A percentile compares a stretch with the other conserved stretches of the same genome.
Evolutionary conservation across 2,888 invertebrate genomes (phyloP).

Genomic region (Caenorhabditis wallacei): DNA sequence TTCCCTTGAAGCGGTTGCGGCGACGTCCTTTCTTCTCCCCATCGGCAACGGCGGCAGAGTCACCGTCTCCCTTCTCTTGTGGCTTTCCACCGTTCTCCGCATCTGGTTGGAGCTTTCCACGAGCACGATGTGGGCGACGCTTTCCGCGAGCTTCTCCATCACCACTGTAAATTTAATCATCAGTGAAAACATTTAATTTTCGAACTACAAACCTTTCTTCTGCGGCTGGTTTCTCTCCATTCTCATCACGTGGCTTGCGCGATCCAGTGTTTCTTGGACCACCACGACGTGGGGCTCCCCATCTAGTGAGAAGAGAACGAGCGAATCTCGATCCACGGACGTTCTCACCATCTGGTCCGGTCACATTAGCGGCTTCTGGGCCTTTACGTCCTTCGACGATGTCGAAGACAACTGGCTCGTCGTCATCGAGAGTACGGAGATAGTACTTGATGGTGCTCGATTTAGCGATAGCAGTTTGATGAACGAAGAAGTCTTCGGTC

Average conservation of each 20-base stretch:
- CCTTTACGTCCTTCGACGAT: conserved; percentile 91
- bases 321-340: conserved; percentile 87
- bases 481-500: conserved; percentile 94
- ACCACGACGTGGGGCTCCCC: conserved; percentile 20
- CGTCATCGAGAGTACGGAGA: conserved; percentile 90
- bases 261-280: conserved; percentile 11
- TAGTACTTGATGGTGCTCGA: conserved; percentile 85
- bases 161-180: conserved; percentile 27
- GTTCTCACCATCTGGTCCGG: conserved; percentile 94
- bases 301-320: conserved; percentile 40
- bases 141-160: conserved; percentile 50
- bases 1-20: conserved; percentile 41
- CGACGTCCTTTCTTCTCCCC: conserved; percentile 49
- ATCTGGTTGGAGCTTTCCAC: conserved; percentile 56
- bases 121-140: conserved; percentile 52
- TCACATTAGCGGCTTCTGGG: conserved; percentile 93
- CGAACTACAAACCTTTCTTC: conserved; percentile 10
- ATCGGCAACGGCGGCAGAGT: conserved; percentile 21
- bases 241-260: conserved; percentile 42
- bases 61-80: conserved; percentile 60
- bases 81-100: conserved; percentile 37
- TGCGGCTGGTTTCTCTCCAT: conserved; percentile 21
- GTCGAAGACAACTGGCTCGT: conserved; percentile 71
- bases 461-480: conserved; percentile 84
- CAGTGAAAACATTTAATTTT: not conserved